phyloP scores from a whole-genome alignment of 2,113 vertebrate genomes.

The Oncorhynchus mykiss region DNA sequence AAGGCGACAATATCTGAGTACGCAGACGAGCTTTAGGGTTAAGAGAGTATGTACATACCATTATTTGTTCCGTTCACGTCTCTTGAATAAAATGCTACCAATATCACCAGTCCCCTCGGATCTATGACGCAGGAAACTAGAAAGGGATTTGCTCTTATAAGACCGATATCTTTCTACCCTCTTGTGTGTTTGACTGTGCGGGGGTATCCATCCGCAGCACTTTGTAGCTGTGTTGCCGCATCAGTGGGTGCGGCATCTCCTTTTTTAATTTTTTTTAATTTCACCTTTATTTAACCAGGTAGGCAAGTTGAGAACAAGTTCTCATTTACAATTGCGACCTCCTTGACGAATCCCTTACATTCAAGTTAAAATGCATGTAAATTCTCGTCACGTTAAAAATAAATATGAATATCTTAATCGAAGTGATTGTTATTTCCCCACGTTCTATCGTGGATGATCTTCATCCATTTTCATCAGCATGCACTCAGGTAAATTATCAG shows the following conservation, averaged over 20 bases:
- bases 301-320: too few relatives aligned
- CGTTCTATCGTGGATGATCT: too few relatives aligned
- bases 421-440: too few relatives aligned
- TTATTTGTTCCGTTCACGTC: constrained; percentile 66
- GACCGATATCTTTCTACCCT: constrained; percentile 74
- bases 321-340: too few relatives aligned
- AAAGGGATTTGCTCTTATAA: constrained; percentile 70
- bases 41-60: constrained; percentile 45
- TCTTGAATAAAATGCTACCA: constrained; percentile 75
- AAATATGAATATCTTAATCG: too few relatives aligned
- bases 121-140: constrained; percentile 68
- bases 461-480: too few relatives aligned
- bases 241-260: background rate
- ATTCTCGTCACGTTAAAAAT: too few relatives aligned
- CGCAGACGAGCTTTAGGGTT: background rate
- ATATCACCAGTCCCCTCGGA: constrained; percentile 58
- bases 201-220: constrained; percentile 72
- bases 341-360: background rate
- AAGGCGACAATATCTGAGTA: background rate
- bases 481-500: too few relatives aligned
- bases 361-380: too few relatives aligned
- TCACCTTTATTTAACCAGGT: too few relatives aligned
- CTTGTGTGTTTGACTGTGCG: constrained; percentile 40
- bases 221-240: background rate
- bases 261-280: too few relatives aligned